Conservation (phyloP, 2,797 vertebrate genomes). For the Schizopygopsis malacanthus region DNA sequence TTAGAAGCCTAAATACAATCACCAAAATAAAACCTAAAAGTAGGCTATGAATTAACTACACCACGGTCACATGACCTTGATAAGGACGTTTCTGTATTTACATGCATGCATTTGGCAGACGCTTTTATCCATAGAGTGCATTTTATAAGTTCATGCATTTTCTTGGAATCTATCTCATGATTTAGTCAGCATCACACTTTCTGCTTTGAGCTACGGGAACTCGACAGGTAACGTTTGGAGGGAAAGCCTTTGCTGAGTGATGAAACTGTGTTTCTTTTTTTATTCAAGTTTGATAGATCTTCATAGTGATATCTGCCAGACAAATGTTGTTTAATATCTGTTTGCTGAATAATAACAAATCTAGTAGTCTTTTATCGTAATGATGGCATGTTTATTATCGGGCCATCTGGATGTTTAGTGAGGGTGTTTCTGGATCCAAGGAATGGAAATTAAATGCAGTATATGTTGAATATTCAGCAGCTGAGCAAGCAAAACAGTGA, state of each 20-base stretch:
- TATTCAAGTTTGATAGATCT: not conserved
- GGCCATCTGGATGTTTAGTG: not conserved
- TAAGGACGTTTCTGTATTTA: too few species aligned
- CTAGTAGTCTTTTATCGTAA: not conserved
- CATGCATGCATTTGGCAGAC: too few species aligned
- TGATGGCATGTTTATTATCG: not conserved
- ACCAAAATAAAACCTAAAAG: too few species aligned
- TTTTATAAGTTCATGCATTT: too few species aligned
- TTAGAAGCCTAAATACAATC: too few species aligned
- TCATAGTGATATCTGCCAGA: not conserved
- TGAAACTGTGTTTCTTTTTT: not conserved
- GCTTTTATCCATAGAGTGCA: not conserved
- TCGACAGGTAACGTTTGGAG: not conserved
- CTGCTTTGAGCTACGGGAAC: not conserved
- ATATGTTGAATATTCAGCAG: not conserved
- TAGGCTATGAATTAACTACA: too few species aligned
- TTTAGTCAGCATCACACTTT: not conserved
- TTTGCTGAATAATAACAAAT: not conserved
- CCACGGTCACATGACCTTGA: too few species aligned
- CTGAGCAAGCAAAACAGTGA: not conserved
- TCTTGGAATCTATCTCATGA: not conserved
- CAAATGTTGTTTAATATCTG: not conserved
- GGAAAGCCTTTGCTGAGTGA: not conserved
- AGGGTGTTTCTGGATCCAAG: not conserved
- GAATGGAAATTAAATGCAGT: not conserved